Evolutionary conservation across 1,140 invertebrate genomes (phyloP), one percentile per base, ranked within the genome.

Genomic region (Drosophila melanogaster): DNA sequence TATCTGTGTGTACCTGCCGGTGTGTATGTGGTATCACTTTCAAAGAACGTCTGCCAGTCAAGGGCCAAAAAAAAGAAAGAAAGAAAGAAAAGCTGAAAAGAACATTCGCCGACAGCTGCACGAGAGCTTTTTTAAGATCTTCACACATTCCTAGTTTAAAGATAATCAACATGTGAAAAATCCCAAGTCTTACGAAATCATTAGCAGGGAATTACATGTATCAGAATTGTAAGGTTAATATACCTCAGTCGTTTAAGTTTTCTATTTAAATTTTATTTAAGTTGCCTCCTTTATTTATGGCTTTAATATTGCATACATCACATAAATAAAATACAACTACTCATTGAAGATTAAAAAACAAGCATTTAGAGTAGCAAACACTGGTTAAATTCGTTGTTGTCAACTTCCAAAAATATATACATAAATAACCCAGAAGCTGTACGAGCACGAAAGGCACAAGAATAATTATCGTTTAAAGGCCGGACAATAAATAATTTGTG

Each of bases 41-140:
- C 75, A 77, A 77, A 77, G 75, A 70, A 40, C 55, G 43, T 77
- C 55, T 77, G 73, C 46, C 64, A 77, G 43, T 59, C 64, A 77
- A 76, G 74, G 62, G 50, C 72, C 61, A 58, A 65, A 55, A 53
- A 26, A 7, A 8, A 30, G 8, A 5, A 26, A n/a, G n/a, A 24
- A 26, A 30, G 3, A 30, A 30, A 30, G 30, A 30, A 30, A 40
- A 19, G 61, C 43, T 57, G 51, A 70, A 44, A 24, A 37, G 24
- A 59, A 59, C 54, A 76, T 77, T 76, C 44, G 65, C 46, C 49
- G 62, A 77, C 74, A 77, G 72, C 74, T 77, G 74, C 55, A 67
- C 30, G 51, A 43, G 47, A 67, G 54, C 38, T 76, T 56, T 58
- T 57, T 70, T 24, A 56, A 56, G 43, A 70, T 70, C 35, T 57